Evolutionary conservation across 2,888 invertebrate species (phyloP), one percentile per base, ranked within the genome.

Genomic region (Atrina japonica): DNA sequence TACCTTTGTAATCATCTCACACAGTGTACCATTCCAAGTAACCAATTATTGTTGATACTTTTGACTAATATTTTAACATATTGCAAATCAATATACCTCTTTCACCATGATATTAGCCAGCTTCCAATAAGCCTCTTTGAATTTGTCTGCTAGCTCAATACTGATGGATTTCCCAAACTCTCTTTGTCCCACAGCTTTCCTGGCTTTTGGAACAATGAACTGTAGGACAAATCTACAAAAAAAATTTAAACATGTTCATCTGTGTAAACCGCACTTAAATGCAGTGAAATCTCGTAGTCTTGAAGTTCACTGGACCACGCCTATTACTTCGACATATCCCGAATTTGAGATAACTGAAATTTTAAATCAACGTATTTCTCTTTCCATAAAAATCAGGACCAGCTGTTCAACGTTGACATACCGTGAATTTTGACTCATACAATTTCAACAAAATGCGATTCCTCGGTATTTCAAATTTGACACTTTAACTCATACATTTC

Each of bases 91-190:
- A 16, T 69, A 66, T 70, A 89, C 89, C 83, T 93, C 93, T 16
- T 88, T 82, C 0, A 93, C 93, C 91, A 96, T 91, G 65, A 93
- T 83, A 3, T 91, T 84, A 0, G 93, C 94, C 25, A 95, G 89
- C 30, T 90, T 88, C 47, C 92, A 90, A 75, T 93, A 93, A 0
- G 93, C 94, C 55, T 93, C 81, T 73, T 95, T 92, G 55, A 94
- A 77, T 83, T 93, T 93, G 84, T 95, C 93, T 0, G 93, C 84
- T 25, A 92, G 91, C 60, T 88, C 77, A 2, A 90, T 47, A 91
- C 86, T 78, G 2, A 88, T 40, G 0, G 61, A 61, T 83, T 95
- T 96, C 0, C 95, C 94, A 74, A 90, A 89, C 89, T 96, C 95
- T 66, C 95, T 91, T 35, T 92, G 89, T 0, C 92, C 92, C 0